phyloP scores from a whole-genome alignment of 2,797 vertebrate genomes.

The Semaprochilodus insignis region DNA sequence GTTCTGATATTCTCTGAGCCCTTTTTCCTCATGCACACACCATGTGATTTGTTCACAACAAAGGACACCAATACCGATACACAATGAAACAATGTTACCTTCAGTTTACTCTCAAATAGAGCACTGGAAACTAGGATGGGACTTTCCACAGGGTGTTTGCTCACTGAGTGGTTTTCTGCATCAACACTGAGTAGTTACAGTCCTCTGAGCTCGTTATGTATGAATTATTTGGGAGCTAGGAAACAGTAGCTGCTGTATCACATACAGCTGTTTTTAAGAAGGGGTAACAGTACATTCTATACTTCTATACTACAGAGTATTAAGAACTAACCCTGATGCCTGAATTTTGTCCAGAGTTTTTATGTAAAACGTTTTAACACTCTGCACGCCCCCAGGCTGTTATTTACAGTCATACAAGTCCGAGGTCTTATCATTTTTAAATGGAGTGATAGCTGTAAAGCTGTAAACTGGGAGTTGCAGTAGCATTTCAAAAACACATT shows the following conservation, averaged over 20 bases:
- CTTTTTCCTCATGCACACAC: background rate
- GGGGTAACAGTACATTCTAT: background rate
- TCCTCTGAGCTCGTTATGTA: constrained; percentile 11
- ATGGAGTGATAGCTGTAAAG: too few species aligned
- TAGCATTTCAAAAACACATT: too few species aligned
- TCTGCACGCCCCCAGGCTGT: too few species aligned
- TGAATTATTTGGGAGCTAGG: constrained; percentile 8
- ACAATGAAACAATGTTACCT: background rate
- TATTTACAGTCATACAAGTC: too few species aligned
- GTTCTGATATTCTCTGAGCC: background rate
- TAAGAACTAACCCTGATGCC: background rate
- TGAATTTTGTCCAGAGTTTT: too few species aligned
- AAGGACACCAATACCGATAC: background rate
- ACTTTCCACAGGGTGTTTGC: constrained; percentile 31
- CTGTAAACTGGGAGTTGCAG: too few species aligned
- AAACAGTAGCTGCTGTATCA: background rate
- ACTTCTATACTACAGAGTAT: background rate
- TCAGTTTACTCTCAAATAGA: constrained; percentile 7
- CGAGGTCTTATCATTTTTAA: too few species aligned
- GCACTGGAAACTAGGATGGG: background rate
- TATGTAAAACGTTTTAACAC: too few species aligned
- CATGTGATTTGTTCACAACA: background rate
- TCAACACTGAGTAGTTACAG: background rate
- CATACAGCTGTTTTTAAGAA: too few species aligned
- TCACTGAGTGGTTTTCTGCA: background rate